phyloP scores from a whole-genome alignment of 2,113 vertebrate species.

The Butorides virescens region DNA sequence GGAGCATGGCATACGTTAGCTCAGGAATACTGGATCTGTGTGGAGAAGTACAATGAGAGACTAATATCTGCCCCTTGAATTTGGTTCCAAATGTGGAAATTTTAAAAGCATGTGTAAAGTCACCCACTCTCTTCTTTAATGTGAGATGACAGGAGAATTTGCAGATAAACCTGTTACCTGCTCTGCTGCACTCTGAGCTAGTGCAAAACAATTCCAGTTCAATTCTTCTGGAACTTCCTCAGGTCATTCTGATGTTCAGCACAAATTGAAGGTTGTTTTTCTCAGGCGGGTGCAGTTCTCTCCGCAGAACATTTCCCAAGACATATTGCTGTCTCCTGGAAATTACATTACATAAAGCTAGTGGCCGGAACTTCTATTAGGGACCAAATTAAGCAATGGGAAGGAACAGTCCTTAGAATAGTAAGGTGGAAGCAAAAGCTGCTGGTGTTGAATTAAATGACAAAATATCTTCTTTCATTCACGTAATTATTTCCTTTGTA shows the following conservation, averaged over 20 bases:
- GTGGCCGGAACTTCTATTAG: background rate
- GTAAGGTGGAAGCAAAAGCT: background rate
- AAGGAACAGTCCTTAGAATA: background rate
- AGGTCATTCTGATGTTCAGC: background rate
- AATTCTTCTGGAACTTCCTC: background rate
- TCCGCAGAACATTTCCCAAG: background rate
- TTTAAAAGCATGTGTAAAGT: background rate
- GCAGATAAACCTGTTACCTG: background rate
- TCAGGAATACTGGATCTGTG: background rate
- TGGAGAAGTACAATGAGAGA: background rate
- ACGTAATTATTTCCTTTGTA: slow-evolving; percentile 15
- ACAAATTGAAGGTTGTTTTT: background rate
- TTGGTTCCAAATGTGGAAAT: background rate
- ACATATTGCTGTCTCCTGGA: background rate
- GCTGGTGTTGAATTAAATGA: background rate
- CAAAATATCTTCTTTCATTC: background rate
- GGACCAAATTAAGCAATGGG: background rate
- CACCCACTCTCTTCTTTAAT: background rate
- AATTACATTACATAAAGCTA: background rate
- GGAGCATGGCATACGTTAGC: rapidly evolving
- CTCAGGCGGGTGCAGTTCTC: background rate
- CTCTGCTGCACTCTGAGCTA: background rate
- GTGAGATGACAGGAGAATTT: background rate
- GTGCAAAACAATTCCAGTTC: background rate
- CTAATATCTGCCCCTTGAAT: background rate